Evolutionary conservation across 2,888 invertebrate species (phyloP).

Genomic region (Dione vanillae): DNA sequence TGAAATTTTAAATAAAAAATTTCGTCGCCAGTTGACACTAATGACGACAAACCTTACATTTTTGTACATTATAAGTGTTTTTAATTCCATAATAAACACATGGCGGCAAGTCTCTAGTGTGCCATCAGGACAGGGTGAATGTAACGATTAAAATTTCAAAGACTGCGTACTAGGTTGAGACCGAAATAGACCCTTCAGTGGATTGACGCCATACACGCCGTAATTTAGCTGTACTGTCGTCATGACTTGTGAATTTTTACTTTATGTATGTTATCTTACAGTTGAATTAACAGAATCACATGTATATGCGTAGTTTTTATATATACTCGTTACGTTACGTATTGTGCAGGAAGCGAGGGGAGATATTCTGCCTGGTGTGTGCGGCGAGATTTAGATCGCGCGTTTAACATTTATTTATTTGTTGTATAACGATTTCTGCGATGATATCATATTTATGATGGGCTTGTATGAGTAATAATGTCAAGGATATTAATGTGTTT

Average conservation of each 20-base stretch:
- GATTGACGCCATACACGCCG: slow-evolving; percentile 62
- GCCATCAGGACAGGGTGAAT: slow-evolving; percentile 79
- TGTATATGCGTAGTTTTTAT: slow-evolving; percentile 56
- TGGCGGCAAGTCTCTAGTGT: slow-evolving; percentile 68
- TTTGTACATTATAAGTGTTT: slow-evolving; percentile 38
- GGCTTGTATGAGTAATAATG: slow-evolving; percentile 22
- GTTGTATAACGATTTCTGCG: slow-evolving; percentile 51
- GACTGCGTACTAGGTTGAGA: slow-evolving; percentile 67
- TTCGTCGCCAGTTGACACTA: slow-evolving; percentile 13
- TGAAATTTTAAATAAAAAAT: slow-evolving; percentile 9
- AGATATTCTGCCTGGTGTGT: slow-evolving; percentile 64
- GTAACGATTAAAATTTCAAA: slow-evolving; percentile 84
- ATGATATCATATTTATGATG: slow-evolving; percentile 58
- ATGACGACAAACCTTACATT: slow-evolving; percentile 33
- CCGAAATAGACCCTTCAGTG: slow-evolving; percentile 76
- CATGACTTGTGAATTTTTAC: slow-evolving; percentile 59
- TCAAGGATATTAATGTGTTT: slow-evolving; percentile 15
- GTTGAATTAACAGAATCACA: slow-evolving; percentile 47
- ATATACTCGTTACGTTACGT: slow-evolving; percentile 64
- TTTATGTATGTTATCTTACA: slow-evolving; percentile 56
- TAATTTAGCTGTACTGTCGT: slow-evolving; percentile 33
- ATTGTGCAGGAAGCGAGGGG: slow-evolving; percentile 78
- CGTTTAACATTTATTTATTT: slow-evolving; percentile 62
- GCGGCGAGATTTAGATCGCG: slow-evolving; percentile 71
- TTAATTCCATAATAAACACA: slow-evolving; percentile 48